Percentiles rank a stretch among this genome's conserved stretches.
Evolutionary conservation across 2,113 vertebrate species (phyloP).

Genomic region (Bos taurus): ARS-UCD2.0 NC_037329.1:37801001-37801500

Average conservation of each 20-base stretch:
- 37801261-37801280: neutral
- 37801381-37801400: neutral
- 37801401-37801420: neutral
- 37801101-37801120: neutral
- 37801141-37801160: neutral
- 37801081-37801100: neutral
- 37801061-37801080: neutral
- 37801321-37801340: neutral
- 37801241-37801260: neutral
- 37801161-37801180: neutral
- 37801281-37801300: neutral
- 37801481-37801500: neutral
- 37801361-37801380: neutral
- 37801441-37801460: neutral
- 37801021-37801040: neutral
- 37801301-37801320: neutral
- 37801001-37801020: neutral
- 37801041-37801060: neutral
- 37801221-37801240: neutral
- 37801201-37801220: neutral
- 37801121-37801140: neutral
- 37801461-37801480: neutral
- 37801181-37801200: neutral
- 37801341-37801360: neutral
- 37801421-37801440: neutral